Evolutionary conservation across 1,140 invertebrate genomes (phyloP).

Genomic region (Charaxes varanes): DNA sequence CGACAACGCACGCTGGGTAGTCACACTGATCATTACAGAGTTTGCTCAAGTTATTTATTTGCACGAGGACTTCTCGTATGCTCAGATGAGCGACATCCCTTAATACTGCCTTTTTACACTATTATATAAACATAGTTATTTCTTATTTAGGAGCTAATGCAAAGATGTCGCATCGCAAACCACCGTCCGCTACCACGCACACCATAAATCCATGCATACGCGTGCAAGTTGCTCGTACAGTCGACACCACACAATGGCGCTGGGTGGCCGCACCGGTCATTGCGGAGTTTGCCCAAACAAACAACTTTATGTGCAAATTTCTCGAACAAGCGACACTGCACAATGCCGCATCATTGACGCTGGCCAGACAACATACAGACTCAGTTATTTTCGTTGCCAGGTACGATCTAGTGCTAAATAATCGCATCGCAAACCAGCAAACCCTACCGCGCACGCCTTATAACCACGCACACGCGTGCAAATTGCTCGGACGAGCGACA

Average conservation of each 20-base stretch:
- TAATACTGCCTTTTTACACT: too few relatives aligned
- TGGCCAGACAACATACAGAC: too few relatives aligned
- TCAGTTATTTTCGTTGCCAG: too few relatives aligned
- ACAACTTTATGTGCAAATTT: slow-evolving; percentile 35
- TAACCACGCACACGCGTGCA: slow-evolving; percentile 7
- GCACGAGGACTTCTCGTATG: too few relatives aligned
- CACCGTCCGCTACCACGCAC: slow-evolving; percentile 3
- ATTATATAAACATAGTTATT: too few relatives aligned
- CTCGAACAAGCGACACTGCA: too few relatives aligned
- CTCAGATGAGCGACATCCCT: too few relatives aligned
- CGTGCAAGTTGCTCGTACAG: slow-evolving; percentile 18
- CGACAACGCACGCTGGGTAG: slow-evolving; percentile 46
- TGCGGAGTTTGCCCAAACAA: slow-evolving; percentile 38
- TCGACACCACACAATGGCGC: slow-evolving; percentile 33
- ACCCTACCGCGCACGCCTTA: neutral
- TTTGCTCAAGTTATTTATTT: slow-evolving; percentile 42
- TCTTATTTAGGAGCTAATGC: too few relatives aligned
- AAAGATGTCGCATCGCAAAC: too few relatives aligned
- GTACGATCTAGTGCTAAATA: too few relatives aligned
- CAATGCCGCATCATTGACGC: too few relatives aligned
- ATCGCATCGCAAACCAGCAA: too few relatives aligned
- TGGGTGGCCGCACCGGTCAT: slow-evolving; percentile 39
- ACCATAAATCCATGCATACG: slow-evolving; percentile 1
- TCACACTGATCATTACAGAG: slow-evolving; percentile 28
- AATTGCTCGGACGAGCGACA: slow-evolving; percentile 27